phyloP scores from a whole-genome alignment of 2,888 invertebrate species.

The Diarsia brunnea region DNA sequence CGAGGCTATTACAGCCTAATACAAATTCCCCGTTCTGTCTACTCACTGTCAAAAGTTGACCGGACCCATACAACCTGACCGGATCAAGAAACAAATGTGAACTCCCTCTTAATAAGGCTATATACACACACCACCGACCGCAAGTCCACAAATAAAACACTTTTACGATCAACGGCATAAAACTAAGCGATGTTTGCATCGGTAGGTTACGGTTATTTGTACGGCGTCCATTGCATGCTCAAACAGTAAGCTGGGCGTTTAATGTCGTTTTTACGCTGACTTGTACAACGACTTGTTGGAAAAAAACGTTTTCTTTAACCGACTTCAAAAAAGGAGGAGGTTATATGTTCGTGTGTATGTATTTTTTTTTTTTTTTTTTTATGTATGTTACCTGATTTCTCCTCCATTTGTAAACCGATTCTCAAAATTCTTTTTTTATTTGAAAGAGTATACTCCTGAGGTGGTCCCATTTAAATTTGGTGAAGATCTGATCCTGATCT shows the following conservation, averaged over 20 bases:
- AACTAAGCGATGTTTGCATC: conserved; percentile 66
- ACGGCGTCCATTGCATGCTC: conserved; percentile 58
- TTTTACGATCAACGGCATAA: conserved; percentile 61
- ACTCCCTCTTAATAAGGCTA: conserved; percentile 35
- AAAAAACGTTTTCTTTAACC: not conserved
- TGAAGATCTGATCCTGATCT: too few relatives aligned
- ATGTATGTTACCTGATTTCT: too few relatives aligned
- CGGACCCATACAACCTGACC: conserved; percentile 15
- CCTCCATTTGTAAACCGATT: too few relatives aligned
- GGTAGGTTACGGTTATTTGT: conserved; percentile 51
- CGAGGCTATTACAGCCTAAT: too few relatives aligned
- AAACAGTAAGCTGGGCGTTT: conserved; percentile 43
- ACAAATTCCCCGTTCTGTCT: too few relatives aligned
- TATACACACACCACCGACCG: conserved; percentile 48
- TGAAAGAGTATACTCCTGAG: too few relatives aligned
- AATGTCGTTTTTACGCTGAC: conserved; percentile 54
- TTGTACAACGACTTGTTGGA: conserved; percentile 35
- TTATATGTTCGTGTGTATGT: too few relatives aligned
- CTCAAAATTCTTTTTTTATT: too few relatives aligned
- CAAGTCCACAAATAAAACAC: conserved; percentile 61
- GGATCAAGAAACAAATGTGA: conserved; percentile 28
- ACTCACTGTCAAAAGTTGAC: not conserved
- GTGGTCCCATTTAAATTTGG: too few relatives aligned
- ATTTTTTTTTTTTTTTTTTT: too few relatives aligned
- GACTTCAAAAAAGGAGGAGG: too few relatives aligned